phyloP scores from a whole-genome alignment of 2,888 invertebrate species.

The Drosophila recens region DNA sequence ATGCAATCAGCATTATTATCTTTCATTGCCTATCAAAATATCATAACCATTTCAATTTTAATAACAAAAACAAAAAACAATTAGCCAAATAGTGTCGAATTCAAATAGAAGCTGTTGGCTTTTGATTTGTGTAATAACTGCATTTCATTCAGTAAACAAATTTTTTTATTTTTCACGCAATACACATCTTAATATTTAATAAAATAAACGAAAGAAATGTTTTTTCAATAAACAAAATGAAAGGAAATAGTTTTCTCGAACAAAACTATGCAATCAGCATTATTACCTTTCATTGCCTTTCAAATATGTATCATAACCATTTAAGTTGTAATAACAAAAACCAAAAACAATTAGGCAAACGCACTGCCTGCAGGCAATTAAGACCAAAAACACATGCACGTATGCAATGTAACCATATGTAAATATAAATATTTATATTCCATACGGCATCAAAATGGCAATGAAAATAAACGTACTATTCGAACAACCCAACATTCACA shows the following conservation, averaged over 20 bases:
- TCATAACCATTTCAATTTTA: conserved; percentile 9
- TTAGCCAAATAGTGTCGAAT: conserved; percentile 15
- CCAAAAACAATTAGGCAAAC: conserved; percentile 47
- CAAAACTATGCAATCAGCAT: conserved; percentile 4
- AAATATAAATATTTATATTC: conserved; percentile 25
- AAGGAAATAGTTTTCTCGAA: too few relatives aligned
- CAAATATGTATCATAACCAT: conserved; percentile 21
- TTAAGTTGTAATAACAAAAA: background rate
- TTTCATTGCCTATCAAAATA: conserved; percentile 9
- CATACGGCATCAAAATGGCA: conserved; percentile 7
- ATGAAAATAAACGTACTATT: conserved; percentile 6
- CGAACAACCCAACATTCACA: background rate
- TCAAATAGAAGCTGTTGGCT: too few relatives aligned
- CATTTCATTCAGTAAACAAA: too few relatives aligned
- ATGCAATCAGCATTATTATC: conserved; percentile 5
- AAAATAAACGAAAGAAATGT: too few relatives aligned
- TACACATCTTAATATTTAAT: too few relatives aligned
- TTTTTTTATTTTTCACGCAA: too few relatives aligned
- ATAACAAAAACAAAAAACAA: conserved; percentile 38
- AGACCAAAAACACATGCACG: background rate
- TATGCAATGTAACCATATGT: conserved; percentile 15
- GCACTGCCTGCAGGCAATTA: conserved; percentile 35
- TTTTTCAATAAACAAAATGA: too few relatives aligned
- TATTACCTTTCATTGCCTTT: conserved; percentile 1
- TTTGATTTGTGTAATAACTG: too few relatives aligned